These are phyloP conservation scores for Sus scrofa DNA, from an alignment of 2,113 vertebrate species.

Conservation along the genomic window DNA sequence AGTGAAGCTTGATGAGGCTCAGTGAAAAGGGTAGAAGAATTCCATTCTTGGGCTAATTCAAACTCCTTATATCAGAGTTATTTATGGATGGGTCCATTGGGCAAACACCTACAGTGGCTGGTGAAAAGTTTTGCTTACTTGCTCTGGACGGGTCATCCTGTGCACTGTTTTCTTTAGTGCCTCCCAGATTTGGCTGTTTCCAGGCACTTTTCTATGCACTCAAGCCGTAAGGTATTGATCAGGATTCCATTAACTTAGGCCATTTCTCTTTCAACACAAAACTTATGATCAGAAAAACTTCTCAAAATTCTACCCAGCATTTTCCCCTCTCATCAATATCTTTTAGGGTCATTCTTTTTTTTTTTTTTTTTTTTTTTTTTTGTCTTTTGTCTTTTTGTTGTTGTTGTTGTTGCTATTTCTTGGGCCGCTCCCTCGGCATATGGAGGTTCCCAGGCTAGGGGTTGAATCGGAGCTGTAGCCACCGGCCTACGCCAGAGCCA, in stretches of 20 bases:
- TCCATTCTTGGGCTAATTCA: not conserved
- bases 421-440: too few species aligned
- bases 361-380: too few species aligned
- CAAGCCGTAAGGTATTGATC: not conserved
- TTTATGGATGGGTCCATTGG: not conserved
- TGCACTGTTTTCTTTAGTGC: not conserved
- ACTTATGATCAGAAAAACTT: not conserved
- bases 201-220: not conserved
- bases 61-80: not conserved
- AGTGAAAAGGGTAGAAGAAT: not conserved
- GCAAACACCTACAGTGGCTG: not conserved
- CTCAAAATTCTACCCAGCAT: not conserved
- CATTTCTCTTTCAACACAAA: not conserved
- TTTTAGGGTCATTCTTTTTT: not conserved
- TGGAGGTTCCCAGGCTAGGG: too few species aligned
- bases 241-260: not conserved
- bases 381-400: too few species aligned
- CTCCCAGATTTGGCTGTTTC: not conserved
- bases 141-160: not conserved
- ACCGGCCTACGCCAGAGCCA: too few species aligned
- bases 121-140: not conserved
- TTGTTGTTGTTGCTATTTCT: too few species aligned
- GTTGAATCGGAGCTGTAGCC: too few species aligned
- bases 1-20: not conserved
- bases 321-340: not conserved